These are phyloP conservation scores for Xiphorhynchus elegans DNA, from an alignment of 2,113 vertebrate genomes.

Conservation along the genomic window DNA sequence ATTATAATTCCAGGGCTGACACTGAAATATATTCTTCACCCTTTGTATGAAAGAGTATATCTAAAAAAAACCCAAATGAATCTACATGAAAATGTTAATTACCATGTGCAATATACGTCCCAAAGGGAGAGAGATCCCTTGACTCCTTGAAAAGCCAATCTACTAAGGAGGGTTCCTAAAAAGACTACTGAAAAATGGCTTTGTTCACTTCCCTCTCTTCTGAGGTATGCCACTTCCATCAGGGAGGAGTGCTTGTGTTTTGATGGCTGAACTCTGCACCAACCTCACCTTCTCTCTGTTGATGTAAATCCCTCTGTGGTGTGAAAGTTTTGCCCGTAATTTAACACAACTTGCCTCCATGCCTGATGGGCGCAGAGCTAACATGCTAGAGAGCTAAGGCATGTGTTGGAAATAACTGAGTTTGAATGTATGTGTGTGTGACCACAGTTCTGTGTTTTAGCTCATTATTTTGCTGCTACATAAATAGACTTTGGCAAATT, in stretches of 20 bases:
- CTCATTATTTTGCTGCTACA: background rate
- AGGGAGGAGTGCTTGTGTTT: background rate
- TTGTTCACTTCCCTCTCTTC: background rate
- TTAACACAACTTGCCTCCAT: slow-evolving; percentile 4
- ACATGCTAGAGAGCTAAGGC: background rate
- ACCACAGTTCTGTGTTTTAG: background rate
- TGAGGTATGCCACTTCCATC: background rate
- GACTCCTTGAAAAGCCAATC: background rate
- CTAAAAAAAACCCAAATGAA: slow-evolving; percentile 30
- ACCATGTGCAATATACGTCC: background rate
- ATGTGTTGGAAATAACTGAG: background rate
- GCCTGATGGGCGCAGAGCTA: background rate
- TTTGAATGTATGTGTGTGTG: background rate
- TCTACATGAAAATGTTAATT: background rate
- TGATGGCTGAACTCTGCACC: slow-evolving; percentile 36
- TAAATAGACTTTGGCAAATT: background rate
- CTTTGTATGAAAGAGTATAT: background rate
- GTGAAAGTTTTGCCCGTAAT: slow-evolving; percentile 28
- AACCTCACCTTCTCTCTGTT: background rate
- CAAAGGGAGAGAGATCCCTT: background rate
- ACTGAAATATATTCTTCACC: slow-evolving; percentile 23
- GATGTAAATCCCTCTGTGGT: slow-evolving; percentile 23
- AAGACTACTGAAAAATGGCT: background rate
- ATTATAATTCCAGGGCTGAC: background rate
- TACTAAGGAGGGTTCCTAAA: background rate